Conservation (phyloP, 2,888 invertebrate genomes). For the Laspeyria flexula region DNA sequence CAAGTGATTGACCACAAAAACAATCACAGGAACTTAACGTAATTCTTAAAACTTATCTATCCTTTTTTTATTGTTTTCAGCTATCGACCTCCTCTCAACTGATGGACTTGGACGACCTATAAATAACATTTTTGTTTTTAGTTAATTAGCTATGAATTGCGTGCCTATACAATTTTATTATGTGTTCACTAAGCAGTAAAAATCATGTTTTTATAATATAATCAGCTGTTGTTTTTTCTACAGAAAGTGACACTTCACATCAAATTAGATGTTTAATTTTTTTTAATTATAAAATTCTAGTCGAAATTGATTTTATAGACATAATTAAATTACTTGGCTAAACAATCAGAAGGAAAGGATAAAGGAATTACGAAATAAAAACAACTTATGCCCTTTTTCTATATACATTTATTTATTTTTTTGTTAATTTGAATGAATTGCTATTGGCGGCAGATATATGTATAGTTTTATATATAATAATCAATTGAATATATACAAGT, state of each 20-base stretch:
- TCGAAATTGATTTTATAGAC: too few relatives aligned
- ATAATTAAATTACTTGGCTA: too few relatives aligned
- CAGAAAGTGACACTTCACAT: too few relatives aligned
- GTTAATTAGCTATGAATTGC: background rate
- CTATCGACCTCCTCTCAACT: background rate
- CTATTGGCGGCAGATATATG: conserved; percentile 66
- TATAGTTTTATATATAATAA: conserved; percentile 76
- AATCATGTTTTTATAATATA: background rate
- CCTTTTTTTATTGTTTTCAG: conserved; percentile 3
- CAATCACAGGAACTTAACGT: too few relatives aligned
- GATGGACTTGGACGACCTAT: conserved; percentile 8
- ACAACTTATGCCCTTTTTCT: conserved; percentile 53
- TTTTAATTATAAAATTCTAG: too few relatives aligned
- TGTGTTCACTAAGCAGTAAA: background rate
- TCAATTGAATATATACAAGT: conserved; percentile 80
- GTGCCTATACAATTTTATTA: background rate
- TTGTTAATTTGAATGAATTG: conserved; percentile 62
- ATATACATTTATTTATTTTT: conserved; percentile 75
- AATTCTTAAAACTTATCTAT: too few relatives aligned
- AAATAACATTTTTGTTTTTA: background rate
- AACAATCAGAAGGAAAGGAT: background rate
- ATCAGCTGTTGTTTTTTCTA: too few relatives aligned
- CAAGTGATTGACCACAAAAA: too few relatives aligned
- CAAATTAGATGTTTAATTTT: too few relatives aligned
- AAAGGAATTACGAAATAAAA: conserved; percentile 44